Conservation (phyloP, 1,140 invertebrate species). For the Temnothorax longispinosus region DNA sequence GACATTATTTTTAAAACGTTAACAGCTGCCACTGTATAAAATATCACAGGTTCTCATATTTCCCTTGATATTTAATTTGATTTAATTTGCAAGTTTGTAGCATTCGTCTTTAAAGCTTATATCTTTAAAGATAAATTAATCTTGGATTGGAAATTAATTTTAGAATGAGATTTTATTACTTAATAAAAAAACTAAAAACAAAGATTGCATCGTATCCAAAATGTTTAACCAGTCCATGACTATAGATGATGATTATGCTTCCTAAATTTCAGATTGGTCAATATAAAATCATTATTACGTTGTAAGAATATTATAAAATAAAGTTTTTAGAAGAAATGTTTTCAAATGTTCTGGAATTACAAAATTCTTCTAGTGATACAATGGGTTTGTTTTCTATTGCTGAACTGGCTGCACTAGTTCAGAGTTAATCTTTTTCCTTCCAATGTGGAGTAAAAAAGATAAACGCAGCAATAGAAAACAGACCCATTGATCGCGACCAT, state of each 20-base stretch:
- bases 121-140: neutral
- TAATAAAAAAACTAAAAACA: neutral
- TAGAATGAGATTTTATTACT: neutral
- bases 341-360: neutral
- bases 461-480: too few species aligned
- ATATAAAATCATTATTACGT: neutral
- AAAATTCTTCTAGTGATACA: neutral
- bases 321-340: neutral
- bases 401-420: too few species aligned
- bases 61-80: neutral
- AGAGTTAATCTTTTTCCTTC: too few species aligned
- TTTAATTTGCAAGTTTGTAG: too few species aligned
- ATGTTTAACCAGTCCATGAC: neutral
- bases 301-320: neutral
- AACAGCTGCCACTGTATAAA: neutral
- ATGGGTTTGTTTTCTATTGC: too few species aligned
- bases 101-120: neutral
- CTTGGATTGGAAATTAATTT: neutral
- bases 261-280: neutral
- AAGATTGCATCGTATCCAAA: neutral
- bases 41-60: neutral
- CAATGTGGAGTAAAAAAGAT: too few species aligned
- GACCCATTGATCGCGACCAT: neutral
- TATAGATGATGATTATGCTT: neutral
- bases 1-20: neutral